These are phyloP conservation scores for Margarornis squamiger DNA, from an alignment of 2,797 vertebrate species.

Conservation along the genomic window DNA sequence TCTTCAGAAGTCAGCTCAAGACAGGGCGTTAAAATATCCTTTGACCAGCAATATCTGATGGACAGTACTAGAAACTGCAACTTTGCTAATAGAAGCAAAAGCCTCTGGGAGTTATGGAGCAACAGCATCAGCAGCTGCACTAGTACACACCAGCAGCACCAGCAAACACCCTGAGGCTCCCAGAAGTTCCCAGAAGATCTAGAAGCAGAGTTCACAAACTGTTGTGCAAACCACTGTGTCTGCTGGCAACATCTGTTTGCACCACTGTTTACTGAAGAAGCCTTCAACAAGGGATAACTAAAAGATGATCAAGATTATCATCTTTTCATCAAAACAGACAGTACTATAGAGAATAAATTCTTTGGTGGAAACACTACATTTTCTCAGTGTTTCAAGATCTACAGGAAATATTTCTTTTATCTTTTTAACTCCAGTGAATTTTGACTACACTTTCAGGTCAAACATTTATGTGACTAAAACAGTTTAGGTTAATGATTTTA, in stretches of 20 bases:
- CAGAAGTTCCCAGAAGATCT: not conserved
- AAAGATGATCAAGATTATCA: not conserved
- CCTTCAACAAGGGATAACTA: not conserved
- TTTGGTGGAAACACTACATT: not conserved
- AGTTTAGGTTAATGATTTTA: not conserved
- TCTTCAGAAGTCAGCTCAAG: not conserved
- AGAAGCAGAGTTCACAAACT: not conserved
- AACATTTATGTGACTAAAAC: not conserved
- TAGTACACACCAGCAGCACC: not conserved
- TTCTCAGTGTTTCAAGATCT: not conserved
- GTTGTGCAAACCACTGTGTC: accelerated
- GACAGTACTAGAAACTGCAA: not conserved
- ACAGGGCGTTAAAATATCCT: not conserved
- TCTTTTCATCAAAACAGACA: not conserved
- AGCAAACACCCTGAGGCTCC: not conserved
- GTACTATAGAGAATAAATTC: not conserved
- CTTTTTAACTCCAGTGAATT: not conserved
- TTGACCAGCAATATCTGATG: not conserved
- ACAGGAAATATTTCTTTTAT: not conserved
- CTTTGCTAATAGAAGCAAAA: not conserved
- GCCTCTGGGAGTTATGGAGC: not conserved
- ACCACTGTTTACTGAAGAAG: accelerated
- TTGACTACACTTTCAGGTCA: not conserved
- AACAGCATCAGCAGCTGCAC: not conserved
- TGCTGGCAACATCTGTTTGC: not conserved